Evolutionary conservation across 2,797 vertebrate species (phyloP).

Genomic region (Apogon talboti): DNA sequence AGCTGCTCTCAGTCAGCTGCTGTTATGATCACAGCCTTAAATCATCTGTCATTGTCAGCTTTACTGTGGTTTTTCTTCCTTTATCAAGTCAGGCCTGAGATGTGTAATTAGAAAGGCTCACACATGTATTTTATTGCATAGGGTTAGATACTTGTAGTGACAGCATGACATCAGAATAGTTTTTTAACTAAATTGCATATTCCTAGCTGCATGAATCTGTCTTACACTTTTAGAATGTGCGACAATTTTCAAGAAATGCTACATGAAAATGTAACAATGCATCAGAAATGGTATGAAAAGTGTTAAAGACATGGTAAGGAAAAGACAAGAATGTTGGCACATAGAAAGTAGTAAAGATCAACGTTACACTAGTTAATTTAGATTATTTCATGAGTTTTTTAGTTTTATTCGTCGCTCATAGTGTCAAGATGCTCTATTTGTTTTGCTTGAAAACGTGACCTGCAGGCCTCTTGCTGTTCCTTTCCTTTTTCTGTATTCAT

Average conservation of each 20-base stretch:
- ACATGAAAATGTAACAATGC: too few relatives aligned
- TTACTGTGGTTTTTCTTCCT: background rate
- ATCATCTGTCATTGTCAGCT: background rate
- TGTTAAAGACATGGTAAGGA: too few relatives aligned
- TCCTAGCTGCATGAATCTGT: too few relatives aligned
- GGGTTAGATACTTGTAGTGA: too few relatives aligned
- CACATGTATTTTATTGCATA: too few relatives aligned
- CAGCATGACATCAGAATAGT: too few relatives aligned
- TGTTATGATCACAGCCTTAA: constrained; percentile 9
- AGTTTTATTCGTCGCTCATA: constrained; percentile 4
- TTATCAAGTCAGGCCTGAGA: too few relatives aligned
- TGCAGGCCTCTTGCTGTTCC: background rate
- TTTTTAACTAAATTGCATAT: too few relatives aligned
- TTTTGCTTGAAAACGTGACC: constrained; percentile 8
- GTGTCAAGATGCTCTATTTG: background rate
- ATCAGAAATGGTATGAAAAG: too few relatives aligned
- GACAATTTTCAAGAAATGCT: too few relatives aligned
- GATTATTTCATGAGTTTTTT: constrained; percentile 5
- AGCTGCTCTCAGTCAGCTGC: background rate
- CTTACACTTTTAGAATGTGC: too few relatives aligned
- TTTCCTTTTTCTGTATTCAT: constrained; percentile 11
- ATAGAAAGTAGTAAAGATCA: background rate
- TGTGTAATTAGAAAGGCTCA: too few relatives aligned
- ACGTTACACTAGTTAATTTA: background rate
- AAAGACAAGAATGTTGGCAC: background rate